Conservation (phyloP, 2,888 invertebrate genomes). For the Lasioglossum zephyrum region DNA sequence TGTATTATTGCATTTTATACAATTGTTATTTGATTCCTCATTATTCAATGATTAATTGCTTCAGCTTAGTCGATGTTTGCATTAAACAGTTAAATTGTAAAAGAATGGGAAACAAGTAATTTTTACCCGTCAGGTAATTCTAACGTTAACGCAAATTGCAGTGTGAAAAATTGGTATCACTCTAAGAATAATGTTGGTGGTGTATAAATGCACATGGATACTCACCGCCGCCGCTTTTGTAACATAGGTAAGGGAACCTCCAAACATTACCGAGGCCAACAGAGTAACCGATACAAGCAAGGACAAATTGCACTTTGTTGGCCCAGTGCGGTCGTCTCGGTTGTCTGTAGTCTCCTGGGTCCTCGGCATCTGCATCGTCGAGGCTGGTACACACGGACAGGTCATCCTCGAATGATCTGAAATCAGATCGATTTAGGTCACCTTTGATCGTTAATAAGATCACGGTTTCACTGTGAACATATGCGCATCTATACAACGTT, state of each 20-base stretch:
- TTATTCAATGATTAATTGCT: neutral
- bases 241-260: constrained; percentile 96
- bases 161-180: neutral
- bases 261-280: constrained; percentile 96
- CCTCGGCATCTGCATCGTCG: constrained; percentile 88
- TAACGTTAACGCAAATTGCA: neutral
- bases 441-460: neutral
- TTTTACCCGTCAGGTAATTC: neutral
- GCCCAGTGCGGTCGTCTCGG: constrained; percentile 94
- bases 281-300: constrained; percentile 95
- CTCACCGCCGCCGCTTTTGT: constrained; percentile 95
- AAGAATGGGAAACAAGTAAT: neutral
- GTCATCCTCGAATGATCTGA: constrained; percentile 85
- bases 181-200: neutral
- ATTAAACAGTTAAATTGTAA: neutral
- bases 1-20: too few species aligned
- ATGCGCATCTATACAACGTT: neutral
- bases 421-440: constrained; percentile 2
- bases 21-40: too few species aligned
- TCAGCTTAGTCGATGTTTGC: too few species aligned
- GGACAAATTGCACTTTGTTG: constrained; percentile 94
- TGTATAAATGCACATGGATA: neutral
- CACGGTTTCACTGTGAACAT: neutral
- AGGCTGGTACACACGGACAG: constrained; percentile 91
- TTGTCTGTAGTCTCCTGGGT: constrained; percentile 86